Conservation (phyloP, 2,797 vertebrate species). For the Luscinia luscinia region DNA sequence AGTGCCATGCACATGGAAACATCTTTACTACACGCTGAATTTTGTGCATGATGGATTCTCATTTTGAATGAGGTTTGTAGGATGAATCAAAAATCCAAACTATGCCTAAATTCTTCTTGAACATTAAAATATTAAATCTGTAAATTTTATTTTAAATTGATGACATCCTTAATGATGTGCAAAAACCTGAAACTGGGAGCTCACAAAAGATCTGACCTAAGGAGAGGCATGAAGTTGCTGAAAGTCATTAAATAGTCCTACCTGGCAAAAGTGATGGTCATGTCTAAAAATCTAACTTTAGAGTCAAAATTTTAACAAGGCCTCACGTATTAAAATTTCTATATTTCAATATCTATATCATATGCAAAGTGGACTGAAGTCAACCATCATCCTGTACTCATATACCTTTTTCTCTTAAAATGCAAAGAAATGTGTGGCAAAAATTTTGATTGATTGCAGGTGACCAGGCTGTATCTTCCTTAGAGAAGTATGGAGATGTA, state of each 20-base stretch:
- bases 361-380: neutral
- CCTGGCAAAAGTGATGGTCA: neutral
- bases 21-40: neutral
- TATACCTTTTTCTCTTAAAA: neutral
- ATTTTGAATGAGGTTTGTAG: neutral
- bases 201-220: neutral
- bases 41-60: neutral
- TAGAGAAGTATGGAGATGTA: neutral
- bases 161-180: neutral
- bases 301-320: neutral
- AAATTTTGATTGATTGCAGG: neutral
- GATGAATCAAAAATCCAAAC: neutral
- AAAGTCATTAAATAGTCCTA: neutral
- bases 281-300: neutral
- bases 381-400: neutral
- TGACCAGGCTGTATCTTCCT: neutral
- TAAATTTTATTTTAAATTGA: neutral
- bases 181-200: neutral
- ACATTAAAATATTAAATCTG: neutral
- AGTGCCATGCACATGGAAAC: neutral
- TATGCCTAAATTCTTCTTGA: neutral
- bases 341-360: neutral
- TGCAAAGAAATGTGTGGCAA: neutral
- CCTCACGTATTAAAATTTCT: neutral
- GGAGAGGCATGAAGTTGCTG: fast-evolving